Conservation (phyloP, 2,113 vertebrate genomes). For the Crotalus horridus region DNA sequence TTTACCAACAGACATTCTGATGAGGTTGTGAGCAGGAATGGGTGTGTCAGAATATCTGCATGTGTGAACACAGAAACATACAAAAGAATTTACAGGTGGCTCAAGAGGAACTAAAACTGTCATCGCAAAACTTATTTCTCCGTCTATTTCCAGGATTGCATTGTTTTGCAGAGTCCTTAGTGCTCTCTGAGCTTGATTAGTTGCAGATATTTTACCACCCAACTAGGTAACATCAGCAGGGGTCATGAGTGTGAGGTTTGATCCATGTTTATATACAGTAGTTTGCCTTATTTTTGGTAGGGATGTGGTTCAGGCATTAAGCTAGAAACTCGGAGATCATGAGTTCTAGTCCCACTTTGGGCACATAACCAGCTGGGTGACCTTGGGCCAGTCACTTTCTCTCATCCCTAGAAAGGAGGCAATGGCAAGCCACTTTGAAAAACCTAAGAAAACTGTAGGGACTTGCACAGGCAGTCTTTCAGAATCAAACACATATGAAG, state of each 20-base stretch:
- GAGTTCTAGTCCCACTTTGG: background rate
- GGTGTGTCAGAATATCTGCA: background rate
- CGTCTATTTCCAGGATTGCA: background rate
- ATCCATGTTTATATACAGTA: background rate
- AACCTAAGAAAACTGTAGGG: background rate
- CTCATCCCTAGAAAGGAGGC: background rate
- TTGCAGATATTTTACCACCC: background rate
- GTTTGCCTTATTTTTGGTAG: background rate
- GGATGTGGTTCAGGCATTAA: background rate
- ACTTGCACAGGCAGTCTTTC: background rate
- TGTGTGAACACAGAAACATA: background rate
- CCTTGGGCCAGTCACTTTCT: background rate
- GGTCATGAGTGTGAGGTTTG: background rate
- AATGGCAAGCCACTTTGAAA: background rate
- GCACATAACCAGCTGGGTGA: background rate
- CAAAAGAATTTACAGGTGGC: background rate
- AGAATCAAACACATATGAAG: background rate
- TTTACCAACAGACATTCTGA: background rate
- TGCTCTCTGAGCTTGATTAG: background rate
- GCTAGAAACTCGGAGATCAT: background rate
- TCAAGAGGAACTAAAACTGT: background rate
- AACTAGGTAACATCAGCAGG: background rate
- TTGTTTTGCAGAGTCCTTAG: background rate
- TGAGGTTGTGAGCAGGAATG: background rate
- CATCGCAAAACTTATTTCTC: background rate